These are phyloP conservation scores for Pardosa pseudoannulata DNA, from an alignment of 2,888 invertebrate genomes.

Conservation along the genomic window DNA sequence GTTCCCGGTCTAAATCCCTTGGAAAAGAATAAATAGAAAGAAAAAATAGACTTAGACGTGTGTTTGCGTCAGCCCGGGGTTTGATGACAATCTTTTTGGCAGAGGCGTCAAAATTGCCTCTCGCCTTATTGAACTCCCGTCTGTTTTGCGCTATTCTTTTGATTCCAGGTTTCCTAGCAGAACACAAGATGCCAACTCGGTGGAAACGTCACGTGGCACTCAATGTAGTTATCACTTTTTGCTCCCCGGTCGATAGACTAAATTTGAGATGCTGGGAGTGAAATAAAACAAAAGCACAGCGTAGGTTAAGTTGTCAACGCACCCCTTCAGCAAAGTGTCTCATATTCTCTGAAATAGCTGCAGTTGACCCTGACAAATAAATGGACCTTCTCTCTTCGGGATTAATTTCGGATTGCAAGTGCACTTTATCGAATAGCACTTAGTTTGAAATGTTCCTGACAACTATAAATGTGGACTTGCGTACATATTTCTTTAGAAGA, in stretches of 20 bases:
- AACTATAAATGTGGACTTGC: no score
- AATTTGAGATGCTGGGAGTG: constrained; percentile 8
- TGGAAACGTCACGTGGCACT: constrained; percentile 22
- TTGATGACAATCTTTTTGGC: constrained; percentile 66
- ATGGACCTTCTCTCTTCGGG: constrained; percentile 28
- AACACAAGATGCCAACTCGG: constrained; percentile 27
- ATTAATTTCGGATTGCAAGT: constrained; percentile 21
- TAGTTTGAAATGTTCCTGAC: no score
- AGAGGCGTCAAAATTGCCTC: constrained; percentile 66
- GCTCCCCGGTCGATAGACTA: constrained; percentile 33
- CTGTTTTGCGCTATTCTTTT: constrained; percentile 31
- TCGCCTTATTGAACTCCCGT: constrained; percentile 60
- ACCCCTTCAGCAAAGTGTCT: not conserved
- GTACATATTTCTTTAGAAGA: no score
- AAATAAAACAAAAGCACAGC: constrained; percentile 13
- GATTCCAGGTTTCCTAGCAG: not conserved
- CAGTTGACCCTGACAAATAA: constrained; percentile 32
- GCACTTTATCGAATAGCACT: no score
- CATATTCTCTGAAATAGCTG: constrained; percentile 6
- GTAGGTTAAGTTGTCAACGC: constrained; percentile 34
- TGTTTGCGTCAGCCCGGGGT: constrained; percentile 57
- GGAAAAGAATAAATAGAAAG: constrained; percentile 16
- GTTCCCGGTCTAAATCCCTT: constrained; percentile 45
- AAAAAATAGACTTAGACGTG: constrained; percentile 27
- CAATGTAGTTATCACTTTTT: constrained; percentile 58